Evolutionary conservation across 2,888 invertebrate species (phyloP), one percentile per base, ranked within the genome.

Genomic region (Petrolisthes cinctipes): DNA sequence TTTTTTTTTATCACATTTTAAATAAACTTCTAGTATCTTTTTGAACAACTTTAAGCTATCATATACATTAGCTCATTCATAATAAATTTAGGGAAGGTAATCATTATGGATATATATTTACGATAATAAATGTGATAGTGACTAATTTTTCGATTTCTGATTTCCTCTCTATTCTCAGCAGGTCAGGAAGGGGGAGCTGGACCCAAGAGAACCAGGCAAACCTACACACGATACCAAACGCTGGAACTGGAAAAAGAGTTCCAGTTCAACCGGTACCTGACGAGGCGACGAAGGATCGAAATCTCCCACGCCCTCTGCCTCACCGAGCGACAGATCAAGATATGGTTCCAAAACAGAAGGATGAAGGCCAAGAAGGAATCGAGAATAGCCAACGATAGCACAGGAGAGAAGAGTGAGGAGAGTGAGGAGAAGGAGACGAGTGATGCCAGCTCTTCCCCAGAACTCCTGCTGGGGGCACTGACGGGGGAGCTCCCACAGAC

Each of bases 221-320:
- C 99, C 23, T 99, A 99, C 95, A 98, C 98, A 91, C 96, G 98
- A 92, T 98, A 98, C 95, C 99, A 99, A 94, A 99, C 99, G 23
- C 94, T 98, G 94, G 98, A 98, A 93, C 95, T 99, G 94, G 99
- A 99, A 94, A 98, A 98, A 94, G 99, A 99, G 94, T 99, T 99
- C 94, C 97, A 98, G 93, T 98, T 97, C 94, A 98, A 98, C 94
- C 97, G 98, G 93, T 99, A 99, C 94, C 95, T 99, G 93, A 98
- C 98, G 92, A 95, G 98, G 93, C 95, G 98, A 93, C 96, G 98
- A 93, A 95, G 98, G 94, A 98, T 98, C 94, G 98, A 99, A 94
- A 98, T 98, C 92, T 98, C 98, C 78, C 98, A 98, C 93, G 97
- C 97, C 87, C 95, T 99, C 89, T 97, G 98, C 93, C 95, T 98